Conservation (phyloP, 1,140 invertebrate species). For the Eriocheir sinensis region DNA sequence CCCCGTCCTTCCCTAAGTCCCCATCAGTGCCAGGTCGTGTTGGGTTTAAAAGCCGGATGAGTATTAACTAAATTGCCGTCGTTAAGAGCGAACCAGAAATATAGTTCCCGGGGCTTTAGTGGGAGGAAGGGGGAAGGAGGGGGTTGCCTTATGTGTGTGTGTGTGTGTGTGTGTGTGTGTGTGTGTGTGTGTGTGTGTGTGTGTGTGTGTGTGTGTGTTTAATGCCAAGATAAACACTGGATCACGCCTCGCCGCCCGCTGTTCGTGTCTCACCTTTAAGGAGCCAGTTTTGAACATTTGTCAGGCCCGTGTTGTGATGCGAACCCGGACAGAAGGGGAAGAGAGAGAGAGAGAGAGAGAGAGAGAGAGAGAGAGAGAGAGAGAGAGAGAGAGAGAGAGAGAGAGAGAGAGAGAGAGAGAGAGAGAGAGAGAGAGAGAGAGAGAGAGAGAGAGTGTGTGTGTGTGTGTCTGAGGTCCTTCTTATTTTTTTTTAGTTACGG, state of each 20-base stretch:
- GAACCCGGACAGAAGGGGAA: not conserved
- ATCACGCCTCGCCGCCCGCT: not conserved
- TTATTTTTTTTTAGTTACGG: not conserved
- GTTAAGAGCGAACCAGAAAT: conserved; percentile 24
- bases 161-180: too few relatives aligned
- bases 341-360: not conserved
- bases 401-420: not conserved
- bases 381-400: not conserved
- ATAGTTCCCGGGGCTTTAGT: not conserved
- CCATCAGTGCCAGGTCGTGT: not conserved
- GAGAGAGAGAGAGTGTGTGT: not conserved
- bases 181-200: too few relatives aligned
- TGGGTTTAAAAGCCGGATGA: not conserved
- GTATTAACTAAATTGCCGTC: conserved; percentile 7
- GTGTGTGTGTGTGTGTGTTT: too few relatives aligned
- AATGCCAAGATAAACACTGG: conserved; percentile 2
- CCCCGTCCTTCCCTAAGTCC: not conserved
- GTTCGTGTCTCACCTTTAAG: conserved; percentile 1
- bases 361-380: not conserved
- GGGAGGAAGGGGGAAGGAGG: not conserved
- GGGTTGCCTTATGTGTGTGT: too few relatives aligned
- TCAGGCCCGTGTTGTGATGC: not conserved
- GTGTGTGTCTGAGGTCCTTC: not conserved
- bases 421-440: not conserved
- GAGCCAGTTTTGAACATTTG: not conserved